Percentiles rank a stretch among this genome's conserved stretches.
Evolutionary conservation across 2,113 vertebrate genomes (phyloP).

Genomic region (Rhea americana): DNA sequence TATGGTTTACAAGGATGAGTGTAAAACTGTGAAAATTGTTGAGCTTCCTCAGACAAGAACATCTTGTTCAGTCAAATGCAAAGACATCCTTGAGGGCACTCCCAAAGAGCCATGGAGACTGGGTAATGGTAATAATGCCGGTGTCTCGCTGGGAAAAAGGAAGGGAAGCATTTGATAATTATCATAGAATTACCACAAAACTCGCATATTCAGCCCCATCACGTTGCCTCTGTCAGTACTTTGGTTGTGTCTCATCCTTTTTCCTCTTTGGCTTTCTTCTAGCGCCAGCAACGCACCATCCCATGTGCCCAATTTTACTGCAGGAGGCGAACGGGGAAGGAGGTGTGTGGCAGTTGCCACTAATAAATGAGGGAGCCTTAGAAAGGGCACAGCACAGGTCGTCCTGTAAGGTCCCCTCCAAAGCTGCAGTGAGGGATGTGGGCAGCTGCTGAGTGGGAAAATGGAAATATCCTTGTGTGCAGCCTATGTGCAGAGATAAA

Average conservation of each 20-base stretch:
- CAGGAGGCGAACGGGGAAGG: too few relatives aligned
- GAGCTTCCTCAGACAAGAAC: constrained; percentile 24
- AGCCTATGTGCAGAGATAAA: too few relatives aligned
- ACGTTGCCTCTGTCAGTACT: neutral
- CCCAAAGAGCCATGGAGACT: neutral
- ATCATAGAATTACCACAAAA: neutral
- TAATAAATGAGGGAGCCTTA: neutral
- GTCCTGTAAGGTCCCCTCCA: too few relatives aligned
- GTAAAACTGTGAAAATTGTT: neutral
- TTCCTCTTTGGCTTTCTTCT: neutral
- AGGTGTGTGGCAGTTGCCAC: too few relatives aligned
- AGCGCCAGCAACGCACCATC: fast-evolving
- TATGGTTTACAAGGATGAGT: neutral
- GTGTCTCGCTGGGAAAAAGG: constrained; percentile 41
- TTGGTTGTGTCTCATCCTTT: neutral
- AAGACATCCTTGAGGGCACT: constrained; percentile 17
- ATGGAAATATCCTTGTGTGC: neutral
- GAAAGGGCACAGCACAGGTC: neutral
- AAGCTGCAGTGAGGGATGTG: neutral
- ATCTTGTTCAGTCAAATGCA: constrained; percentile 47
- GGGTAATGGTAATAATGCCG: neutral
- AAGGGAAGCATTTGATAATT: neutral
- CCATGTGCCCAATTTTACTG: too few relatives aligned
- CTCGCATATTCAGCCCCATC: neutral
- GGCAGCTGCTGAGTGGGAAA: neutral